Evolutionary conservation across 2,797 vertebrate genomes (phyloP), one percentile per base, ranked within the genome.

Genomic region (Sebastolobus altivelis): DNA sequence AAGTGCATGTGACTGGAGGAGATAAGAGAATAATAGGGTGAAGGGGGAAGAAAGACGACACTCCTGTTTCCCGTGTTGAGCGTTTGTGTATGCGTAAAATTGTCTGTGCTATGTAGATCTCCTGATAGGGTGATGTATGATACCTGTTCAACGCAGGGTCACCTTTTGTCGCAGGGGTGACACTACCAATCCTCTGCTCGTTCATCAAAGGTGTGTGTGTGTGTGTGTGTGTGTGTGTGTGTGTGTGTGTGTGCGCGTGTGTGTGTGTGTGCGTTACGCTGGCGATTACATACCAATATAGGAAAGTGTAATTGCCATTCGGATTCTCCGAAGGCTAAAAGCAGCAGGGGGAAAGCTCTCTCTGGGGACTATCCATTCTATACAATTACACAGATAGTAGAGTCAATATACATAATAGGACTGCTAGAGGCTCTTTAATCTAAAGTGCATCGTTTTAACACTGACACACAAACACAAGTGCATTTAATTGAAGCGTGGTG

Each of bases 81-180:
- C 70, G 56, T 83, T 74, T 80, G 61, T 75, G 70, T 55, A 22
- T 83, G 59, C 1, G 10, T 43, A 60, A 75, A 77, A 78, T 2
- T 18, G 35, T 69, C 49, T 59, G 52, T 22, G 67, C 43, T 61
- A 67, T 80, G 75, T 22, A 80, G 88, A 91, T 86, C 61, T 74
- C 62, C 62, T 73, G 87, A 91, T 86, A 85, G 65, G 61, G 65
- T 92, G 90, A 93, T 90, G 81, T 87, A 90, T 89, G 84, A 78
- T 80, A 82, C 80, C 86, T 82, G 80, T 77, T 79, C 70, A 78
- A 56, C 9, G 60, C 78, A 72, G 66, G 83, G 84, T 93, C 85
- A 81, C 79, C 82, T 29, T 88, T 72, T 75, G 80, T 79, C 66
- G 68, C 59, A 76, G 35, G 31, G 74, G 76, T 82, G 91, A 90